Base-by-base conservation (phyloP, 2,888 invertebrate species). In the Agrochola lota region DNA sequence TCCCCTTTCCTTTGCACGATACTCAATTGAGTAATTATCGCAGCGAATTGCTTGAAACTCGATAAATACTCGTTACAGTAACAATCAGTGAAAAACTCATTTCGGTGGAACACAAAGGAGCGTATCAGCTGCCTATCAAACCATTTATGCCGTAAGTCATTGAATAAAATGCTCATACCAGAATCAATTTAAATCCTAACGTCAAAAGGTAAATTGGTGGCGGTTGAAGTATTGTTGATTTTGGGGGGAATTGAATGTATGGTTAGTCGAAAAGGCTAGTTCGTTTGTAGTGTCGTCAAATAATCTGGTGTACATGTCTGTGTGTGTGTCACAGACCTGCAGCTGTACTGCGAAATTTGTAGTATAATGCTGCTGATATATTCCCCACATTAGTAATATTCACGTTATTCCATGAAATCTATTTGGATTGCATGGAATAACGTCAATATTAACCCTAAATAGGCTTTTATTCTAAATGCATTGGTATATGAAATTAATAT, bases 81-180 rank as follows among this genome's bases (percentile, higher is more conserved):
- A 82, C 84, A 84, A 84, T 84, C 84, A 85, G 86, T 85, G 78
- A 84, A 84, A 85, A 84, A 85, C 84, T 84, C 84, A 84, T 84
- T 84, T 84, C 78, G 35, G 63, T 73, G 72, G 70, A 55, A 85
- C 83, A 84, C 84, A 84, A 84, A 84, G 84, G 78, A 46, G 67
- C 84, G 49, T 84, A 84, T 84, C 84, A 78, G 84, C 84, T 83
- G 78, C 78, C 86, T 73, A 84, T 85, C 84, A 84, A 83, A 73
- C 78, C 83, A 85, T 82, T 84, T 83, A 85, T 71, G 62, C 40
- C 70, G 83, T 78, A 84, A 84, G 78, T 85, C 83, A 85, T 78
- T 84, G 74, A 83, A 84, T 84, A 78, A 84, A 84, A 84, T 85
- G 59, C 71, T 78, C 73, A 85, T 85, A 71, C 67, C 86, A 84